Evolutionary conservation across 2,888 invertebrate species (phyloP).

Genomic region (Drosophila dives): DNA sequence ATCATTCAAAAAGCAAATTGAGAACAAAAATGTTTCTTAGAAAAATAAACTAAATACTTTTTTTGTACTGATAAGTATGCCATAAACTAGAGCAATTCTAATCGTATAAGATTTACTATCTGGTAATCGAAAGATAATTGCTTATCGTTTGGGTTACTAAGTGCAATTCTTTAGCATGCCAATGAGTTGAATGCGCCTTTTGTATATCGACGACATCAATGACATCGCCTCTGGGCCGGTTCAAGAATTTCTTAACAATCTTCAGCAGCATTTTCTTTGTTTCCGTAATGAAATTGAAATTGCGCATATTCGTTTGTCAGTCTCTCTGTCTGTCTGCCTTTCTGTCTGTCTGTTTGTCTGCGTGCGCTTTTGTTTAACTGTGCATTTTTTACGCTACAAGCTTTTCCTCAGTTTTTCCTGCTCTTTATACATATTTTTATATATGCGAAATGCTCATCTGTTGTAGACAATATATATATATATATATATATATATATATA

Average conservation of each 20-base stretch:
- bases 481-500: slow-evolving; percentile 34
- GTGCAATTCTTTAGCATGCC: slow-evolving; percentile 14
- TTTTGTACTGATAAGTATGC: background rate
- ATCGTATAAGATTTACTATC: background rate
- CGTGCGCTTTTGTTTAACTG: slow-evolving; percentile 53
- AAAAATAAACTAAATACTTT: background rate
- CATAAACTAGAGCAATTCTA: background rate
- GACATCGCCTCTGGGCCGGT: slow-evolving; percentile 42
- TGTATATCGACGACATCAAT: slow-evolving; percentile 35
- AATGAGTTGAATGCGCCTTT: slow-evolving; percentile 60
- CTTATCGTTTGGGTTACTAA: background rate
- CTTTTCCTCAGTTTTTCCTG: slow-evolving; percentile 36
- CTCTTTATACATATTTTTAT: background rate
- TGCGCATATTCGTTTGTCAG: slow-evolving; percentile 42
- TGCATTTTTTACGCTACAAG: slow-evolving; percentile 58
- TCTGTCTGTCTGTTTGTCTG: slow-evolving; percentile 22
- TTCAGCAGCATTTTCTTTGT: slow-evolving; percentile 39
- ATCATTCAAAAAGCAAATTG: background rate
- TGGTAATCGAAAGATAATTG: slow-evolving; percentile 1
- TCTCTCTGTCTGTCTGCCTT: slow-evolving; percentile 22
- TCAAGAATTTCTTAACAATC: slow-evolving; percentile 56
- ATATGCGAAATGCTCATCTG: slow-evolving; percentile 13
- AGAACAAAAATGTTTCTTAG: background rate
- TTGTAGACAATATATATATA: slow-evolving; percentile 34
- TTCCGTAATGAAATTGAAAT: slow-evolving; percentile 51